Conservation (phyloP, 2,797 vertebrate species). For the Percopsis omiscomaycus region DNA sequence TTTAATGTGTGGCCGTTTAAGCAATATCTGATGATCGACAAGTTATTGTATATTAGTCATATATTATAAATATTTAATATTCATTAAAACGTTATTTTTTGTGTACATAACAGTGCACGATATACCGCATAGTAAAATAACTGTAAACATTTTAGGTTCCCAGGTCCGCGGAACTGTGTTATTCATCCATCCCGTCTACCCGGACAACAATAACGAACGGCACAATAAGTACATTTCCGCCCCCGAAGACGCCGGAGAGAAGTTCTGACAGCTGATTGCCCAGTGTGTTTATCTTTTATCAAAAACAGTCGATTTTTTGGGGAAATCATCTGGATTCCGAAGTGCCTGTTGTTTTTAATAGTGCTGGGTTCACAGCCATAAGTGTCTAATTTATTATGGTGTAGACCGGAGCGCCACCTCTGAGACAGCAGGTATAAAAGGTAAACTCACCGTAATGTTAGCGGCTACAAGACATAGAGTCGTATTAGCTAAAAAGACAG, state of each 20-base stretch:
- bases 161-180: too few species aligned
- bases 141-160: too few species aligned
- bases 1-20: too few species aligned
- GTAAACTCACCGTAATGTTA: neutral
- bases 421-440: constrained; percentile 65
- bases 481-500: constrained; percentile 7
- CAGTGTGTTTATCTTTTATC: constrained; percentile 29
- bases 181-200: neutral
- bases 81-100: too few species aligned
- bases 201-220: constrained; percentile 56
- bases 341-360: neutral
- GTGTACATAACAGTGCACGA: too few species aligned
- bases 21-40: too few species aligned
- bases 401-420: constrained; percentile 66
- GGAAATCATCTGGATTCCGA: constrained; percentile 11
- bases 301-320: neutral
- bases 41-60: too few species aligned
- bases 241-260: constrained; percentile 66
- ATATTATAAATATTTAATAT: too few species aligned
- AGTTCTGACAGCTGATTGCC: constrained; percentile 69
- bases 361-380: constrained; percentile 25
- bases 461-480: neutral
- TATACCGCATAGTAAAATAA: too few species aligned
- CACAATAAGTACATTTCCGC: constrained; percentile 57
- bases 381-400: constrained; percentile 60